Percentiles rank a stretch among this genome's conserved stretches.
Evolutionary conservation across 2,888 invertebrate genomes (phyloP).

Genomic region (Apoda limacodes): DNA sequence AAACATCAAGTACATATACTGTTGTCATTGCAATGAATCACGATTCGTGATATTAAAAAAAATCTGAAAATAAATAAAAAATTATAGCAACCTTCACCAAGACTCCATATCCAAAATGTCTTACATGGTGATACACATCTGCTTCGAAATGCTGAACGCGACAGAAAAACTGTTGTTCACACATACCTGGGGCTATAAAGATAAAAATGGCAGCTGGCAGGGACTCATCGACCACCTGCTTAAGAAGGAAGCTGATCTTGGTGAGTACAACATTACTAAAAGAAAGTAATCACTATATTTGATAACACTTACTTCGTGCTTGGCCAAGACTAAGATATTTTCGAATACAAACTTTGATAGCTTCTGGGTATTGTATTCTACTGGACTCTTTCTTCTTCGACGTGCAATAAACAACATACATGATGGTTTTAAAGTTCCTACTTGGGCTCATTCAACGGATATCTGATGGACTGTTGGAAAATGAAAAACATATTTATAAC

Average conservation of each 20-base stretch:
- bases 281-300: too few species aligned
- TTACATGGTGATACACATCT: slow-evolving; percentile 45
- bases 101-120: slow-evolving; percentile 58
- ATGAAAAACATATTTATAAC: too few species aligned
- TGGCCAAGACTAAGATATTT: too few species aligned
- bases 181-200: slow-evolving; percentile 53
- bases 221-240: slow-evolving; percentile 44
- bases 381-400: too few species aligned
- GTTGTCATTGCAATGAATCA: slow-evolving; percentile 1
- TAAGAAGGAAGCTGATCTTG: slow-evolving; percentile 51
- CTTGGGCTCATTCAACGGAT: too few species aligned
- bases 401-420: too few species aligned
- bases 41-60: slow-evolving; percentile 1
- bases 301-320: too few species aligned
- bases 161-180: slow-evolving; percentile 43
- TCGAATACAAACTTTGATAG: too few species aligned
- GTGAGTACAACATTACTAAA: slow-evolving; percentile 30
- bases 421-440: too few species aligned
- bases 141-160: slow-evolving; percentile 55
- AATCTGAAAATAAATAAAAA: background rate
- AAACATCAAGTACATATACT: background rate
- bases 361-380: too few species aligned
- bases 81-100: slow-evolving; percentile 43
- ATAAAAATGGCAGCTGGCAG: slow-evolving; percentile 53
- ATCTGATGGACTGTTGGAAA: too few species aligned